Conservation (phyloP, 2,888 invertebrate genomes). For the Trachelus stipa region DNA sequence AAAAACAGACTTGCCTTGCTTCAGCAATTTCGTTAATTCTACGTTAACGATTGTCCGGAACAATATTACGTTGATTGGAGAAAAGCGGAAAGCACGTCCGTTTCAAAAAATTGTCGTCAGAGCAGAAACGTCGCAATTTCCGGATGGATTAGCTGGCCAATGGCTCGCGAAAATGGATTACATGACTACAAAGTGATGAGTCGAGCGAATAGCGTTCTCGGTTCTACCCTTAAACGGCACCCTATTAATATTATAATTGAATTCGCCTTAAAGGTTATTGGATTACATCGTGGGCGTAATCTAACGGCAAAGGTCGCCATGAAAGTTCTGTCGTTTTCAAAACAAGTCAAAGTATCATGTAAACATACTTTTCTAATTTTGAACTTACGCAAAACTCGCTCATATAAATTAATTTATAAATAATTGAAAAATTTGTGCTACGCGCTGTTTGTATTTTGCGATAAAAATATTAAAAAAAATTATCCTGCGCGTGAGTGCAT, state of each 20-base stretch:
- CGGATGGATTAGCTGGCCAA: slow-evolving; percentile 38
- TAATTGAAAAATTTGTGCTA: not conserved
- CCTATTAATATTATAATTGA: not conserved
- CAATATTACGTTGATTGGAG: slow-evolving; percentile 3
- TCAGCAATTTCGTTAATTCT: not conserved
- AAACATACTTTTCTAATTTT: not conserved
- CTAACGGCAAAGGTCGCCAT: not conserved
- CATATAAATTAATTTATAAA: not conserved
- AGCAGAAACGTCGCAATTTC: slow-evolving; percentile 49
- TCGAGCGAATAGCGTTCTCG: not conserved
- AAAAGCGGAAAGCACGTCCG: slow-evolving; percentile 12
- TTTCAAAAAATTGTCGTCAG: slow-evolving; percentile 36
- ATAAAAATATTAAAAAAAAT: not conserved
- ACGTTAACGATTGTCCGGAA: not conserved
- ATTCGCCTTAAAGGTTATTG: not conserved
- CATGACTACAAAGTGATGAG: slow-evolving; percentile 35
- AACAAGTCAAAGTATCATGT: not conserved
- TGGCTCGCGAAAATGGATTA: slow-evolving; percentile 48
- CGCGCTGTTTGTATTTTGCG: not conserved
- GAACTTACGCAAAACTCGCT: not conserved
- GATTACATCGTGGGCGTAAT: not conserved
- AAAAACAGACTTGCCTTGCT: not conserved
- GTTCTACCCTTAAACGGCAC: not conserved
- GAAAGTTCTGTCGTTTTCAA: not conserved
- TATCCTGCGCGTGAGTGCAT: not conserved